These are phyloP conservation scores for Paedocypris sp. DNA, from an alignment of 2,113 vertebrate genomes.

Conservation along the genomic window DNA sequence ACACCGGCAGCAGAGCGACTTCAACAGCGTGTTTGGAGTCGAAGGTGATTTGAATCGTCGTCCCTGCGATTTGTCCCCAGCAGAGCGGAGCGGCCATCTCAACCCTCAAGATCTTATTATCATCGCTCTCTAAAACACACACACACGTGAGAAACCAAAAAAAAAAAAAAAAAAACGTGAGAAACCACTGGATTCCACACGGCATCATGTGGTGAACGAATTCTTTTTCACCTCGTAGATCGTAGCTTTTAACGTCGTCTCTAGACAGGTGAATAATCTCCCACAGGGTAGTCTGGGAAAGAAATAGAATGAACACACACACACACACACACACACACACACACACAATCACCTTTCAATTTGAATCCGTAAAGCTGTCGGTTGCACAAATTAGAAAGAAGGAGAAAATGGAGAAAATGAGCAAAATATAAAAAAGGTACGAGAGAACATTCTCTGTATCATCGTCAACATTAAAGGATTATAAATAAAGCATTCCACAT, in stretches of 20 bases:
- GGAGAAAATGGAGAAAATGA: too few relatives aligned
- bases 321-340: too few relatives aligned
- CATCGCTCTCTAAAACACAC: conserved; percentile 15
- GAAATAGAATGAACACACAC: neutral
- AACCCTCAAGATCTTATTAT: conserved; percentile 52
- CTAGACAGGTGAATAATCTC: conserved; percentile 64
- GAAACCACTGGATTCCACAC: too few relatives aligned
- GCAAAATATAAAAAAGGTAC: too few relatives aligned
- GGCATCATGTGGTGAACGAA: neutral
- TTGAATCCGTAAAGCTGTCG: too few relatives aligned
- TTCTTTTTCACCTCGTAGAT: conserved; percentile 30
- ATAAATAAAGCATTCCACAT: too few relatives aligned
- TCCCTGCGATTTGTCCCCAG: conserved; percentile 51
- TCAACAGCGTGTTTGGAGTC: conserved; percentile 49
- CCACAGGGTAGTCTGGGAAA: conserved; percentile 68
- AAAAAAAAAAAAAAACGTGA: too few relatives aligned
- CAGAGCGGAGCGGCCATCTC: conserved; percentile 49
- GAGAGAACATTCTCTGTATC: too few relatives aligned
- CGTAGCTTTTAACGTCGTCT: conserved; percentile 58
- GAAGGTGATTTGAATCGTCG: conserved; percentile 66
- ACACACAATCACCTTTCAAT: too few relatives aligned
- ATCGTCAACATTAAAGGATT: too few relatives aligned
- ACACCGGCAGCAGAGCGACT: conserved; percentile 46
- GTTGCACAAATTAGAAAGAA: too few relatives aligned
- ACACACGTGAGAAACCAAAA: neutral